phyloP scores from a whole-genome alignment of 2,113 vertebrate genomes.

The Motacilla tschutschensis region DNA sequence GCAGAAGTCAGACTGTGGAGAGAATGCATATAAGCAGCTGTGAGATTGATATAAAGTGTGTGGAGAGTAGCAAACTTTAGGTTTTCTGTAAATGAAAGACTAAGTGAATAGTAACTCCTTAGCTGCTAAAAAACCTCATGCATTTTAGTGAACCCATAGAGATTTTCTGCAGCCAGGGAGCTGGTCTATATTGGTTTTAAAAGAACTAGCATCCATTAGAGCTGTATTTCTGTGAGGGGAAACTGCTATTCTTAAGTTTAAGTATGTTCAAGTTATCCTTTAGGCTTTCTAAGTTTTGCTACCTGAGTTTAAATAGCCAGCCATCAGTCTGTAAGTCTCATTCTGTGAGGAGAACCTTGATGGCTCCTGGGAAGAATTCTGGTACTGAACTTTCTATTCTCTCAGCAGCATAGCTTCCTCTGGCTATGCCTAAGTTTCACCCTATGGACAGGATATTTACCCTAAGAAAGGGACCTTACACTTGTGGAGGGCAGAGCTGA shows the following conservation, averaged over 20 bases:
- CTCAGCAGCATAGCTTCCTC: neutral
- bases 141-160: neutral
- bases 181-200: neutral
- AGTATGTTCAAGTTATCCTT: neutral
- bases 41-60: neutral
- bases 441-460: neutral
- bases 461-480: neutral
- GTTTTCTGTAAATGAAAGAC: neutral
- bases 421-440: neutral
- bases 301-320: neutral
- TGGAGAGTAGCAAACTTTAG: neutral
- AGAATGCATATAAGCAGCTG: neutral
- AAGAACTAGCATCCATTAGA: neutral
- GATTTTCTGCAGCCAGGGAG: neutral
- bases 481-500: neutral
- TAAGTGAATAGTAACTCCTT: neutral
- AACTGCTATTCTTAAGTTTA: neutral
- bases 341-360: neutral
- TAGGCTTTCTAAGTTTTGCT: neutral
- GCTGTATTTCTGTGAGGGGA: neutral
- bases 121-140: neutral
- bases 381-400: neutral
- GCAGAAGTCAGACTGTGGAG: neutral
- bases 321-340: neutral
- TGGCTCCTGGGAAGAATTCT: neutral